These are phyloP conservation scores for Phrynocephalus forsythii DNA, from an alignment of 2,797 vertebrate genomes.

Conservation along the genomic window DNA sequence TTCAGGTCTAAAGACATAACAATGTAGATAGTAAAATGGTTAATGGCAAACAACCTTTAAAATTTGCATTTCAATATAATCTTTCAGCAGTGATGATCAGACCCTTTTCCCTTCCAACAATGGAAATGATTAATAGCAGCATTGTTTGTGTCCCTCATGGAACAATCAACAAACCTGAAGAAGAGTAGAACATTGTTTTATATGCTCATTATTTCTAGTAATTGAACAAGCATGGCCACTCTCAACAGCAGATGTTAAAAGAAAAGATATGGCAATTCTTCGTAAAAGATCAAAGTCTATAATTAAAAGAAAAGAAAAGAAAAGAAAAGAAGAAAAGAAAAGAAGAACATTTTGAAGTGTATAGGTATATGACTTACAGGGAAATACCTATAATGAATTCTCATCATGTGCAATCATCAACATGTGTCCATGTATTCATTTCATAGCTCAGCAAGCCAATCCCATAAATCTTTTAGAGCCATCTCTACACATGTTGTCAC, in stretches of 20 bases:
- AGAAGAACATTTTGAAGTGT: neutral
- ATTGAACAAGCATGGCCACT: slow-evolving; percentile 7
- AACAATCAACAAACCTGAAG: slow-evolving; percentile 41
- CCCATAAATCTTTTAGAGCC: neutral
- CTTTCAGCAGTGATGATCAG: slow-evolving; percentile 24
- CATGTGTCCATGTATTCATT: too few species aligned
- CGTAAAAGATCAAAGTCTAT: neutral
- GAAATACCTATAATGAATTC: neutral
- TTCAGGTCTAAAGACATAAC: neutral
- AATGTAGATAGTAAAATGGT: neutral
- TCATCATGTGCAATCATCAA: neutral
- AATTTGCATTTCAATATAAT: slow-evolving; percentile 47
- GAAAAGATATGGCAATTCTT: neutral
- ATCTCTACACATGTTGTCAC: neutral
- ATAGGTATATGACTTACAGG: neutral
- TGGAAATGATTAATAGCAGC: neutral
- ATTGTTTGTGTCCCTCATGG: slow-evolving; percentile 28
- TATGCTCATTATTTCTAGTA: neutral
- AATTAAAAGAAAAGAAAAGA: neutral
- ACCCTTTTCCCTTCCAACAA: slow-evolving; percentile 28
- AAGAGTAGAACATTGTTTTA: slow-evolving; percentile 4
- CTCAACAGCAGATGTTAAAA: slow-evolving; percentile 22
- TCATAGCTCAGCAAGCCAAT: neutral
- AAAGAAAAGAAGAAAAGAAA: neutral
- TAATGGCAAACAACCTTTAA: neutral